Evolutionary conservation across 2,888 invertebrate species (phyloP), one percentile per base, ranked within the genome.

Genomic region (Halictus quadricinctus): DNA sequence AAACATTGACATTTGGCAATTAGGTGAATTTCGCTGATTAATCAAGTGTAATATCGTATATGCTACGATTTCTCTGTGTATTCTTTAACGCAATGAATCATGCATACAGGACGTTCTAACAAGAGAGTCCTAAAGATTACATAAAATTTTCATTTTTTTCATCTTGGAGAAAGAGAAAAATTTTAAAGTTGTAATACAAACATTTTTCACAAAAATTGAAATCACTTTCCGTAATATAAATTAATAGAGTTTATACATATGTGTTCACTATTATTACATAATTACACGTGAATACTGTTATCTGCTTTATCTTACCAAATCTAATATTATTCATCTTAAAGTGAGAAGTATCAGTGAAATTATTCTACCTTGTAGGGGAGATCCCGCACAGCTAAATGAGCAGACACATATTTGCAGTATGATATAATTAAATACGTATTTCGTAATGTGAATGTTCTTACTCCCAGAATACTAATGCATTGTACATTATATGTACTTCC

Each of bases 1-100:
- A 36, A 66, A 66, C 29, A 66, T 18, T 66, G 36, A 66, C 66
- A 66, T 66, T 36, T 29, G 66, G 29, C 66, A 66, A 66, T 66
- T 66, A 36, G 36, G 29, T 66, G 18, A 66, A 66, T 66, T 66
- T 36, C 36, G 36, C 18, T 8, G 66, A 18, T 29, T 66, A 66
- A 66, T 66, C 18, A 36, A 66, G 36, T 66, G 36, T 66, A 29
- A 64, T 64, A 18, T 64, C 25, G 60, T 64, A 6, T 64, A 66
- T 8, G 64, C 8, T 29, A 18, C 64, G 18, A 29, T 36, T 36
- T 66, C 7, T 64, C 21, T 21, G 13, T 25, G 25, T n/a, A 6
- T 25, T 60, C 25, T 25, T 60, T 6, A 25, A 5, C 25, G n/a
- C 25, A 60, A 13, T 1, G 13, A 21, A 54, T 36, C 21, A 21